These are phyloP conservation scores for Illadopsis cleaveri DNA, from an alignment of 2,113 vertebrate genomes.

Conservation along the genomic window DNA sequence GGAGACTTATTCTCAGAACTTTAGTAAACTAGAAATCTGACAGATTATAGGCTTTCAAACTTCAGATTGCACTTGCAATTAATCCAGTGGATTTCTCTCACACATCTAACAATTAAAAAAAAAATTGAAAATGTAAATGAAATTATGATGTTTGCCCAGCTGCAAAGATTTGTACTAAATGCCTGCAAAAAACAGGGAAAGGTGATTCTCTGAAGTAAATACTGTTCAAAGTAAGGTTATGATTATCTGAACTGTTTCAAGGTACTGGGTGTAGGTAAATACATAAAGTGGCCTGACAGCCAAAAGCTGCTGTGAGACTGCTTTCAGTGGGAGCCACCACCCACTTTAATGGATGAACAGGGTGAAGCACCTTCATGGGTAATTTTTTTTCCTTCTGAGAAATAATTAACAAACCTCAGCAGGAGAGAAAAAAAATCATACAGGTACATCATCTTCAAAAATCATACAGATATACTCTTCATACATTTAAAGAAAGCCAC, in stretches of 20 bases:
- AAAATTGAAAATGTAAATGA: not conserved
- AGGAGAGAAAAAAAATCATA: not conserved
- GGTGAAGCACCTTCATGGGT: not conserved
- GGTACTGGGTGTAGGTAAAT: not conserved
- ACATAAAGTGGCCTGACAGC: accelerated
- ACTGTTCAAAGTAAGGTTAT: not conserved
- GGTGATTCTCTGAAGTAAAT: not conserved
- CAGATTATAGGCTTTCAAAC: not conserved
- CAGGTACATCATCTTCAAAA: not conserved
- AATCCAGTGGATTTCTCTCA: not conserved
- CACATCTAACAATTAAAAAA: not conserved
- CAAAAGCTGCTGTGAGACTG: not conserved
- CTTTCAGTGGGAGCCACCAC: not conserved
- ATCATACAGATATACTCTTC: not conserved
- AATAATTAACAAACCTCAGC: not conserved
- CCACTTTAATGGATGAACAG: not conserved
- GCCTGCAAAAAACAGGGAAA: not conserved
- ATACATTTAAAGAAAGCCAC: not conserved
- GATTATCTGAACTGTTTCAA: not conserved
- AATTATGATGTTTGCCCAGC: not conserved
- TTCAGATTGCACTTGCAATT: not conserved
- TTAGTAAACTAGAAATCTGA: not conserved
- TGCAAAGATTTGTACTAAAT: not conserved
- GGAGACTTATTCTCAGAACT: not conserved
- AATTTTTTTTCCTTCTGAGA: not conserved